Percentiles rank a stretch among this genome's conserved stretches.
Conservation (phyloP, 2,113 vertebrate genomes). For the Arvicanthis niloticus region DNA sequence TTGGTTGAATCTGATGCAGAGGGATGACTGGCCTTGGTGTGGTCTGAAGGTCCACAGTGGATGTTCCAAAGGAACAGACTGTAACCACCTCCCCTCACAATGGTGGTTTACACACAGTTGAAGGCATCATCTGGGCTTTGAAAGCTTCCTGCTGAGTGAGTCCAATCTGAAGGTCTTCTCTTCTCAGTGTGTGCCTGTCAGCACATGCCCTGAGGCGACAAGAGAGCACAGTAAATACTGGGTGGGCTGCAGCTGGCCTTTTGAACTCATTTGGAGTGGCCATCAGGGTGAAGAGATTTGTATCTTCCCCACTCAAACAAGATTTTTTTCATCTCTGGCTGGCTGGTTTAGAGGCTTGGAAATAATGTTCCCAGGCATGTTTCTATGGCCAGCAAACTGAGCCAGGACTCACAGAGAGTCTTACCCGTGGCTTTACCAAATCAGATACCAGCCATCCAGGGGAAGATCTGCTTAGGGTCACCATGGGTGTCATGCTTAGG, state of each 20-base stretch:
- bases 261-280: background rate
- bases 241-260: background rate
- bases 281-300: background rate
- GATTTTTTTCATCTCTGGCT: background rate
- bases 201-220: background rate
- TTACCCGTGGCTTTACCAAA: background rate
- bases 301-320: slow-evolving; percentile 38
- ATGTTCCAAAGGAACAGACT: background rate
- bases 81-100: background rate
- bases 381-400: background rate
- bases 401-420: background rate
- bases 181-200: background rate
- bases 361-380: background rate
- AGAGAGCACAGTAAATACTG: background rate
- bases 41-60: background rate
- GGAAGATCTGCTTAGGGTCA: background rate
- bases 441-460: background rate
- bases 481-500: background rate
- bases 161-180: background rate
- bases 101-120: background rate
- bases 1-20: background rate
- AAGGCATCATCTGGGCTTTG: slow-evolving; percentile 18
- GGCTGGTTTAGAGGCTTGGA: background rate
- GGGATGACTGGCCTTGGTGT: background rate
- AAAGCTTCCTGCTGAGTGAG: background rate